Percentiles rank a stretch among this genome's conserved stretches.
These are phyloP conservation scores for Bambusicola thoracicus DNA, from an alignment of 2,113 vertebrate genomes.

Conservation along the genomic window DNA sequence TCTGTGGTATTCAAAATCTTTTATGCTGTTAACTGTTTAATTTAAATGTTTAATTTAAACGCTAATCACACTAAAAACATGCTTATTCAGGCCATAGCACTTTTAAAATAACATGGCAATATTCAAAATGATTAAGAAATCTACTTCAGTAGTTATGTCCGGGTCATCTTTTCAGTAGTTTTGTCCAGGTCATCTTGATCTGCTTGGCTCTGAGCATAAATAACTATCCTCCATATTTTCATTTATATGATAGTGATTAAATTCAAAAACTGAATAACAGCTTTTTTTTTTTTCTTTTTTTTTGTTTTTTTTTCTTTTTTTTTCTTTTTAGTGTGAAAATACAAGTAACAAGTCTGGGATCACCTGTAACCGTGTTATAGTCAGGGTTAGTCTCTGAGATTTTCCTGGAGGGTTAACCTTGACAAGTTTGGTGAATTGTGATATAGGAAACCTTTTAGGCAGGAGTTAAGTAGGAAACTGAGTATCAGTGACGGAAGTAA, in stretches of 20 bases:
- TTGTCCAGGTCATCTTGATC: neutral
- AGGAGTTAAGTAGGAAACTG: slow-evolving; percentile 50
- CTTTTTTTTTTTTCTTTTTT: neutral
- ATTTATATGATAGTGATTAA: neutral
- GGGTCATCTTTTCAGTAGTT: neutral
- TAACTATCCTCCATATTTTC: neutral
- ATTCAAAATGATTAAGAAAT: neutral
- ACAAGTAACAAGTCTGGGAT: neutral
- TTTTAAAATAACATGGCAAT: neutral
- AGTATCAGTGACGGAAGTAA: slow-evolving; percentile 50
- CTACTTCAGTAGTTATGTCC: neutral
- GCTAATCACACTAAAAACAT: neutral
- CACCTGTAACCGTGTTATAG: neutral
- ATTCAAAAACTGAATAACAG: neutral
- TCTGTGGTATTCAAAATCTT: neutral
- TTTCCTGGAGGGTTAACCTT: slow-evolving; percentile 23
- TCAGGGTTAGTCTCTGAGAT: neutral
- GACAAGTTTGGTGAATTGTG: slow-evolving; percentile 22
- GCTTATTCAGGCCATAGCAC: neutral
- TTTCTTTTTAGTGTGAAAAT: neutral
- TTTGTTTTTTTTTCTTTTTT: neutral
- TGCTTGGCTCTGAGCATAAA: neutral
- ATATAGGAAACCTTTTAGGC: slow-evolving; percentile 35
- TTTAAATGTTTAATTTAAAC: too few species aligned
- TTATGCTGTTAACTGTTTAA: neutral